Evolutionary conservation across 2,888 invertebrate species (phyloP).

Genomic region (Pomacea canaliculata): DNA sequence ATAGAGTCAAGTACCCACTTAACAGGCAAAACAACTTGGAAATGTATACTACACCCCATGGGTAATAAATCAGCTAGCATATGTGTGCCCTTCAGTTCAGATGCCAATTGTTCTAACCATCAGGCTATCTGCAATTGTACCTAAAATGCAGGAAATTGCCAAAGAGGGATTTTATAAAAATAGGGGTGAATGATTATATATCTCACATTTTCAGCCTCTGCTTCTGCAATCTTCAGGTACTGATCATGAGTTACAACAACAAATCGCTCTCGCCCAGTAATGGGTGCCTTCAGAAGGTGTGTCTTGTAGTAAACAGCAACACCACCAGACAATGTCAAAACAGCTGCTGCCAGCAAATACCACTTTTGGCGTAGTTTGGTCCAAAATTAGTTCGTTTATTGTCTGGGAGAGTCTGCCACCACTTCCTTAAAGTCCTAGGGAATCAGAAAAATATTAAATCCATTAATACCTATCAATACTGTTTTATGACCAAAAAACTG

Average conservation of each 20-base stretch:
- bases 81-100: too few relatives aligned
- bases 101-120: too few relatives aligned
- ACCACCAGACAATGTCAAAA: conserved; percentile 18
- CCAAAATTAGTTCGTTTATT: conserved; percentile 55
- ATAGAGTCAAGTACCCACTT: too few relatives aligned
- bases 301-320: conserved; percentile 58
- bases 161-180: too few relatives aligned
- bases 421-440: conserved; percentile 68
- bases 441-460: conserved; percentile 41
- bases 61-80: too few relatives aligned
- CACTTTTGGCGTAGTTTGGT: conserved; percentile 30
- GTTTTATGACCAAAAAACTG: too few relatives aligned
- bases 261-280: conserved; percentile 73
- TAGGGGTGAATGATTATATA: too few relatives aligned
- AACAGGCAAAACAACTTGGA: too few relatives aligned
- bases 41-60: too few relatives aligned
- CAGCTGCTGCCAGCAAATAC: conserved; percentile 16
- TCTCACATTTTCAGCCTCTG: conserved; percentile 68
- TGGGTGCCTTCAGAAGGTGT: conserved; percentile 73
- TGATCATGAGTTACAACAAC: conserved; percentile 72
- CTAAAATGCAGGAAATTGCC: too few relatives aligned
- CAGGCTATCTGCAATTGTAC: too few relatives aligned
- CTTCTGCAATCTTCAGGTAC: conserved; percentile 67
- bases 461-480: too few relatives aligned
- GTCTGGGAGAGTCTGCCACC: conserved; percentile 70